Base-by-base conservation (phyloP, 2,888 invertebrate genomes). In the Amiota mariae region DNA sequence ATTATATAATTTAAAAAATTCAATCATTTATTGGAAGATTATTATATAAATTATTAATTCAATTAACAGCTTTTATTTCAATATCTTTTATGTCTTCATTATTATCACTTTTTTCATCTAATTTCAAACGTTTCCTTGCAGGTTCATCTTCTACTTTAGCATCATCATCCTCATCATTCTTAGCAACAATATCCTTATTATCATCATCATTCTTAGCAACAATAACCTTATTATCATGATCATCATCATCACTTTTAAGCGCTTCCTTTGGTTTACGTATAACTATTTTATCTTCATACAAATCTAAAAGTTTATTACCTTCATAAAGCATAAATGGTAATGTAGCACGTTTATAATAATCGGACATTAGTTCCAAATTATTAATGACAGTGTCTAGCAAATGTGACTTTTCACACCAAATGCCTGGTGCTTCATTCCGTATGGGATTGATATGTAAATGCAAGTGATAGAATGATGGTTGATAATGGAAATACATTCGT, bases 391-490 rank as follows among this genome's bases (percentile, higher is more conserved):
- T 95, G 64, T 95, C 93, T 12, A 99, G 91, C 73, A 98, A 90
- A 89, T 98, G 98, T 0, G 97, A 94, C 85, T 94, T 94, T 88
- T 97, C 97, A 13, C 94, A 93, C 90, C 93, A 93, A 83, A 95
- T 95, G 48, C 98, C 95, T 64, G 96, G 95, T 0, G 95, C 94
- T 81, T 96, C 95, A 90, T 94, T 94, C 64, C 92, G 92, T 2
- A 98, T 88, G 73, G 93, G 93, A 12, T 96, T 96, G 86, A 98
- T 96, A 89, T 99, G 99, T 0, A 99, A 92, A 88, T 99, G 99
- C 0, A 99, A 91, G 88, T 99, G 98, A 90, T 98, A 98, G 91
- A 97, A 99, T 0, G 98, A 96, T 0, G 99, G 99, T 85, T 97
- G 98, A 90, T 99, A 99, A 89, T 99, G 98, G 0, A 98, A 89